Percentiles rank a stretch among this genome's conserved stretches.
phyloP scores from a whole-genome alignment of 1,140 invertebrate species.

The Carcinoscorpius rotundicauda region DNA sequence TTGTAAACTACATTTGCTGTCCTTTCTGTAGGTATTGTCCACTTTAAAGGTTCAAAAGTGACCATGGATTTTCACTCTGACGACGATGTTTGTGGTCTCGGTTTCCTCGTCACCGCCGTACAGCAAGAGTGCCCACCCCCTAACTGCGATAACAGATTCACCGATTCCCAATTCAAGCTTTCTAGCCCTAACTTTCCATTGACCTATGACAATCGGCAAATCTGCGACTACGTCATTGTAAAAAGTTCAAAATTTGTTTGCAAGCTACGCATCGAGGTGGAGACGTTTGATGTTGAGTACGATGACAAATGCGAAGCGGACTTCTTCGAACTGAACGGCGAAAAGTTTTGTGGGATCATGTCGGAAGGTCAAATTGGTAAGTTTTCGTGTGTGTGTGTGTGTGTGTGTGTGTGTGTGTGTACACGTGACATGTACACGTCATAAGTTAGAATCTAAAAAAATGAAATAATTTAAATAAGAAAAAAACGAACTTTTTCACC shows the following conservation, averaged over 20 bases:
- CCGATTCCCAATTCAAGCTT: constrained; percentile 8
- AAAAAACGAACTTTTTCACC: no score
- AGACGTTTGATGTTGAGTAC: constrained; percentile 16
- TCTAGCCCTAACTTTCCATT: constrained; percentile 14
- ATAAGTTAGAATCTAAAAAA: no score
- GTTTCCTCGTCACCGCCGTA: constrained; percentile 19
- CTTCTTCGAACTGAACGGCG: constrained; percentile 8
- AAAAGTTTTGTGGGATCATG: constrained; percentile 15
- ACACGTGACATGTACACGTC: no score
- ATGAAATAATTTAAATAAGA: no score
- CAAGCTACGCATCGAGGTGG: constrained; percentile 11
- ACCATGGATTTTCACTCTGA: constrained; percentile 20
- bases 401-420: no score
- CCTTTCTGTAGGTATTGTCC: no score
- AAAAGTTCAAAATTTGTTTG: constrained; percentile 11
- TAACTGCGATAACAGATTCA: constrained; percentile 10
- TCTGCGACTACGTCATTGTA: constrained; percentile 9
- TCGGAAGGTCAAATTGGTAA: constrained; percentile 15
- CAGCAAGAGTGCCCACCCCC: constrained; percentile 18
- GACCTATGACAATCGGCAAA: constrained; percentile 17
- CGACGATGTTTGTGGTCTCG: constrained; percentile 9
- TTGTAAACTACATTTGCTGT: no score
- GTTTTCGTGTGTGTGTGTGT: not conserved
- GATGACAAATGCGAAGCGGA: constrained; percentile 13
- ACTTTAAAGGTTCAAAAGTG: not conserved